phyloP scores from a whole-genome alignment of 2,113 vertebrate genomes.

The Accipiter cooperii region DNA sequence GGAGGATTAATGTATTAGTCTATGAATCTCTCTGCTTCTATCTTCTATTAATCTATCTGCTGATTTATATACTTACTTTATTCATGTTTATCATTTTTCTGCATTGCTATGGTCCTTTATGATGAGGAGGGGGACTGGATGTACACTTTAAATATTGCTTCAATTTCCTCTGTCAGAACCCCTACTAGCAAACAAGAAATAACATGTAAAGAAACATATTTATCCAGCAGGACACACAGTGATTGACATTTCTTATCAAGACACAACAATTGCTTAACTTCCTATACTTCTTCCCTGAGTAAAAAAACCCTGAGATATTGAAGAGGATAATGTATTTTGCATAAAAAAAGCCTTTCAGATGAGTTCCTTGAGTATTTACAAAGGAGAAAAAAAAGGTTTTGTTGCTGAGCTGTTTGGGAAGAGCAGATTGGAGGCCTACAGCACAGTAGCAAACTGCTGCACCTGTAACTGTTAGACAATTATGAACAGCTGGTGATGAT shows the following conservation, averaged over 20 bases:
- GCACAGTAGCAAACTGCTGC: neutral
- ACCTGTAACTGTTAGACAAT: conserved; percentile 15
- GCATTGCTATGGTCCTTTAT: neutral
- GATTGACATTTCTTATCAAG: neutral
- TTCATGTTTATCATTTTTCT: neutral
- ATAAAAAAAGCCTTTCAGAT: neutral
- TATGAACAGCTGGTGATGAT: conserved; percentile 25
- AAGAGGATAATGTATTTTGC: neutral
- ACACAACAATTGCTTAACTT: neutral
- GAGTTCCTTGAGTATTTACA: neutral
- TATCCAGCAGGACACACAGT: neutral
- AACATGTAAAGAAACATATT: neutral
- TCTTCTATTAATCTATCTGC: neutral
- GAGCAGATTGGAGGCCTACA: neutral
- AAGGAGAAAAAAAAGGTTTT: neutral
- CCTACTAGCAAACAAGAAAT: neutral
- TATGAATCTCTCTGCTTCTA: neutral
- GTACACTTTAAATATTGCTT: neutral
- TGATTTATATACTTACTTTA: neutral
- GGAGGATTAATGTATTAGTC: neutral
- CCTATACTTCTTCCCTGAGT: neutral
- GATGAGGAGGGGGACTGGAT: neutral
- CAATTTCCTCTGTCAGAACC: neutral
- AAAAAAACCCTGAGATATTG: neutral
- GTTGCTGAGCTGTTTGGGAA: neutral